Percentiles rank a stretch among this genome's conserved stretches.
Evolutionary conservation across 1,140 invertebrate genomes (phyloP).

Genomic region (Drosophila guanche): DNA sequence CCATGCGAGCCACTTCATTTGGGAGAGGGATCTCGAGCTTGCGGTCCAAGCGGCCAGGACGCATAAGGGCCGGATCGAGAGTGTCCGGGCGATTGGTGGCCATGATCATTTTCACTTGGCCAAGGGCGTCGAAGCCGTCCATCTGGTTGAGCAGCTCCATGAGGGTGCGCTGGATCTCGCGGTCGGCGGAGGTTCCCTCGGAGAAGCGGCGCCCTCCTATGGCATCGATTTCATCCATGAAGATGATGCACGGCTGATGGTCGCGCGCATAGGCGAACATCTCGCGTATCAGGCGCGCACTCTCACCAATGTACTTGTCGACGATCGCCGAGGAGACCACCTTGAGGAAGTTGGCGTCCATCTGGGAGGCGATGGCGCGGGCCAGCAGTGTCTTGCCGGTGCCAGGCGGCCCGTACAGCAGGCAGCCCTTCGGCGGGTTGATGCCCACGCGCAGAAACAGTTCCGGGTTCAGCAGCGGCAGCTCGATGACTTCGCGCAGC

Average conservation of each 20-base stretch:
- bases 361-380: slow-evolving; percentile 96
- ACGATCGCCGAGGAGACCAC: slow-evolving; percentile 99
- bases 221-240: slow-evolving; percentile 99
- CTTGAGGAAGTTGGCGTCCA: slow-evolving; percentile 99
- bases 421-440: slow-evolving; percentile 98
- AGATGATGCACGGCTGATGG: slow-evolving; percentile 99
- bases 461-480: slow-evolving; percentile 88
- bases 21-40: slow-evolving; percentile 99
- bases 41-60: slow-evolving; percentile 97
- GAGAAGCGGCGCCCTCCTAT: slow-evolving; percentile 98
- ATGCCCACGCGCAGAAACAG: slow-evolving; percentile 99
- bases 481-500: slow-evolving; percentile 68
- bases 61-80: slow-evolving; percentile 97
- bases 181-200: slow-evolving; percentile 98
- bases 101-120: slow-evolving; percentile 95
- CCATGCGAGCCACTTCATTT: slow-evolving; percentile 92
- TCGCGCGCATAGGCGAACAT: slow-evolving; percentile 99
- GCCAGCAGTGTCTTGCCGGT: slow-evolving; percentile 98
- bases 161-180: slow-evolving; percentile 99
- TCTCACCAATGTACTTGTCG: slow-evolving; percentile 98
- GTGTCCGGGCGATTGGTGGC: slow-evolving; percentile 99
- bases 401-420: slow-evolving; percentile 99
- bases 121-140: slow-evolving; percentile 98
- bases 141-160: slow-evolving; percentile 99
- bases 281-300: slow-evolving; percentile 99